phyloP scores from a whole-genome alignment of 2,888 invertebrate species.

The Thecophora atra region DNA sequence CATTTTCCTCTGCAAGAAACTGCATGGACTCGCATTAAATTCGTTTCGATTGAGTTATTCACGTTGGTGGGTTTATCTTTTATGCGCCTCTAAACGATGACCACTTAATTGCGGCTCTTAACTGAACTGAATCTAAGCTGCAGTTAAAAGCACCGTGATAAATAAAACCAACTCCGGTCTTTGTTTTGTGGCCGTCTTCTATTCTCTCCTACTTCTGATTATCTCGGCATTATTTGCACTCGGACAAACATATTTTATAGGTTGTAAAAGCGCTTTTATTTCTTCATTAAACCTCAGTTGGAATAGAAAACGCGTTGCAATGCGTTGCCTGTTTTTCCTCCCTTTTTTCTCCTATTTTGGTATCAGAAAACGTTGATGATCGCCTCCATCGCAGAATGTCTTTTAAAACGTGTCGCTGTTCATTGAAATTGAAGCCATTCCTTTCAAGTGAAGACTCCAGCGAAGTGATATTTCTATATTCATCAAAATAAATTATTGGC shows the following conservation, averaged over 20 bases:
- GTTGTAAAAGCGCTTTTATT: neutral
- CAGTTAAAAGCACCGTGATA: neutral
- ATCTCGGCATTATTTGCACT: neutral
- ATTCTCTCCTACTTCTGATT: neutral
- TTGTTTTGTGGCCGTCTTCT: too few species aligned
- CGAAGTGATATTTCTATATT: too few species aligned
- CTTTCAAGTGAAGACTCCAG: too few species aligned
- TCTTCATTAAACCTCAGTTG: slow-evolving; percentile 7
- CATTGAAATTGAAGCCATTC: too few species aligned
- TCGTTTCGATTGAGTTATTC: neutral
- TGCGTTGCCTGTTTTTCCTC: neutral
- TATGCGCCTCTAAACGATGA: too few species aligned
- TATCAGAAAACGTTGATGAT: too few species aligned
- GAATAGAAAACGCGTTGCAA: neutral
- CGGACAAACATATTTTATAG: neutral
- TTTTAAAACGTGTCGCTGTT: too few species aligned
- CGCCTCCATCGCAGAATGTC: too few species aligned
- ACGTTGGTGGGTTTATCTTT: neutral
- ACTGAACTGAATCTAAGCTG: neutral
- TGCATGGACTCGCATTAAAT: neutral
- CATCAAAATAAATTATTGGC: neutral
- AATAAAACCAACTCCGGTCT: neutral
- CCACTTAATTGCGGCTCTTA: neutral
- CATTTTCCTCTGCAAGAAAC: neutral
- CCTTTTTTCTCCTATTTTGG: neutral